Base-by-base conservation (phyloP, 1,140 invertebrate genomes). In the Drosophila pseudoobscura region DNA sequence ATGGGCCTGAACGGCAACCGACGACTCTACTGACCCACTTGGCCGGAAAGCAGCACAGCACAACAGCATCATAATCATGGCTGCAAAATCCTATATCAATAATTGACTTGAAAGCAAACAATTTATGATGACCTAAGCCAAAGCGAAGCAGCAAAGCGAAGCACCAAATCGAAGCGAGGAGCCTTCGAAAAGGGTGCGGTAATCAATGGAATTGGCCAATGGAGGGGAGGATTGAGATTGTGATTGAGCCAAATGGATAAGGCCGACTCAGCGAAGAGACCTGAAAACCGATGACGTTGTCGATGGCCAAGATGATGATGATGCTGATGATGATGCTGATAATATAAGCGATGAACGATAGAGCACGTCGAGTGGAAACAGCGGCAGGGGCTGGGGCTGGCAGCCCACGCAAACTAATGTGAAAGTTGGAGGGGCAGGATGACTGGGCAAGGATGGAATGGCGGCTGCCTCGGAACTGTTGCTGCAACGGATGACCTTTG, bases 91-190 rank as follows among this genome's bases (percentile, higher is more conserved):
- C 80, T 85, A 73, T 65, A 80, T 73, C 80, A 68, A 84, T 82
- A 88, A 88, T 88, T 88, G 83, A 88, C 78, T 88, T 61, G 59
- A 88, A 83, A 79, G 83, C 78, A 88, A 88, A 79, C 78, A 88
- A 89, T 88, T 88, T 88, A 88, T 89, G 84, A 88, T 88, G 83
- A 88, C 83, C 83, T 76, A 74, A 76, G 83, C 72, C 71, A 61
- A 75, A 87, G 73, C 73, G 74, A 31, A 3, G 8, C 24, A 26
- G 24, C 24, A 26, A 5, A 26, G 24, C 24, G 20, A 74, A 79
- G 78, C 24, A 20, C 72, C 65, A 61, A 75, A 87, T 69, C 73
- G 74, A 26, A 29, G 29, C 29, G 29, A 31, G 8, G 31, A 85
- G 80, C 43, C 43, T 51, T 43, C 52, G 64, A 87, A 83, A 87